These are phyloP conservation scores for Dione vanillae DNA, from an alignment of 2,888 invertebrate species.

Conservation along the genomic window DNA sequence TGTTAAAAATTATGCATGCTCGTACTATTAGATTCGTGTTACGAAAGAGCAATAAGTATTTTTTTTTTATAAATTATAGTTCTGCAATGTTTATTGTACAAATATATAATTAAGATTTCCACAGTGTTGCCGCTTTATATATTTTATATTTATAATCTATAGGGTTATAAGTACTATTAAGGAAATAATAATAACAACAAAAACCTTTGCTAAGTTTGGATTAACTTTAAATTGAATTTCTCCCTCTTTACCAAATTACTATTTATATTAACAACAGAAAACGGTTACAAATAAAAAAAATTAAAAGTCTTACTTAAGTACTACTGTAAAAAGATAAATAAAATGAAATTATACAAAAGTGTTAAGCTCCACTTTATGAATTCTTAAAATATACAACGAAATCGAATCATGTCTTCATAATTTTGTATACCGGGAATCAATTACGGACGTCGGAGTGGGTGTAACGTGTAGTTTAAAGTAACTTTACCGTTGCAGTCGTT, in stretches of 20 bases:
- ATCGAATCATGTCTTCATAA: slow-evolving; percentile 32
- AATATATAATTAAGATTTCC: neutral
- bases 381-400: slow-evolving; percentile 31
- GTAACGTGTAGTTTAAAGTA: slow-evolving; percentile 31
- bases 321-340: neutral
- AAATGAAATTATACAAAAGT: slow-evolving; percentile 11
- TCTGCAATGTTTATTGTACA: neutral
- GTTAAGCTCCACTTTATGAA: slow-evolving; percentile 19
- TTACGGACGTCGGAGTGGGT: slow-evolving; percentile 22
- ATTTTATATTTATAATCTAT: too few relatives aligned
- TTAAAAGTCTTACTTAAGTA: neutral
- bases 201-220: too few relatives aligned
- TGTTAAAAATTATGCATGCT: neutral
- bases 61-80: too few relatives aligned
- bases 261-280: neutral
- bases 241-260: neutral
- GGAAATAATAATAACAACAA: too few relatives aligned
- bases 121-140: neutral
- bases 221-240: too few relatives aligned
- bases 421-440: slow-evolving; percentile 34
- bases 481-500: slow-evolving; percentile 31
- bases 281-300: neutral
- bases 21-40: neutral
- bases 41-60: neutral
- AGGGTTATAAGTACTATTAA: too few relatives aligned